These are phyloP conservation scores for Ichneumoninae sp. DNA, from an alignment of 2,888 invertebrate genomes.

Conservation along the genomic window DNA sequence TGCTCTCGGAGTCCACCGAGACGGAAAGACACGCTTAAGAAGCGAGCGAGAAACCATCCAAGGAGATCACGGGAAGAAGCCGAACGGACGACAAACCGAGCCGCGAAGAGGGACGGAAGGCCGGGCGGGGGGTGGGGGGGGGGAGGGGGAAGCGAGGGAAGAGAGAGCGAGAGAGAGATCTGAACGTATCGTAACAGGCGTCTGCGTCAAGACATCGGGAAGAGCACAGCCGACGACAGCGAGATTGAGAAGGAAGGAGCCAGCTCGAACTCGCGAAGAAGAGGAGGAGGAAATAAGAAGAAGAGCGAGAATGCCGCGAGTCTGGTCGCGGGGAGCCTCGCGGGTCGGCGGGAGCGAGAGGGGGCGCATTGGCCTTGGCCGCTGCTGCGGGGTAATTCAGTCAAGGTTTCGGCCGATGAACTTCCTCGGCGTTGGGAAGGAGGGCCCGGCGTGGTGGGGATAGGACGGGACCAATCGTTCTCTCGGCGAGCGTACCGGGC, in stretches of 20 bases:
- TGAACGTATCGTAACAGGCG: conserved; percentile 17
- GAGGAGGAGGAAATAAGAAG: conserved; percentile 64
- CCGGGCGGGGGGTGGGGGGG: background rate
- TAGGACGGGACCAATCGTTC: conserved; percentile 58
- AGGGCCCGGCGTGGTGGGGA: conserved; percentile 72
- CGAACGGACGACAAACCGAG: conserved; percentile 1
- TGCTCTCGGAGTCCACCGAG: background rate
- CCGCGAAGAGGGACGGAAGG: conserved; percentile 15
- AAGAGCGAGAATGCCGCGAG: conserved; percentile 61
- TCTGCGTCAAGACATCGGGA: background rate
- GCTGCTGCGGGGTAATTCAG: conserved; percentile 90
- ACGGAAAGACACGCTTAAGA: conserved; percentile 11
- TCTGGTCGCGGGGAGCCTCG: conserved; percentile 55
- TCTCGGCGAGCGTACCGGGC: conserved; percentile 70
- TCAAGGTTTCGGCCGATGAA: conserved; percentile 95
- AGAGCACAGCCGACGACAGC: conserved; percentile 29
- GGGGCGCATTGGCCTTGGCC: conserved; percentile 89
- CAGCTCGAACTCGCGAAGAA: conserved; percentile 41
- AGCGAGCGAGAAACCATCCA: conserved; percentile 2
- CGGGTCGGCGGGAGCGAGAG: conserved; percentile 74
- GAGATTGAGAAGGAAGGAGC: conserved; percentile 47
- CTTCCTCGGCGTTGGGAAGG: conserved; percentile 84
- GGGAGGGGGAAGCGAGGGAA: background rate
- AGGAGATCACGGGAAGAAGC: conserved; percentile 15
- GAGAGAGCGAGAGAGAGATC: conserved; percentile 1